phyloP scores from a whole-genome alignment of 2,113 vertebrate species.

The Uria lomvia region DNA sequence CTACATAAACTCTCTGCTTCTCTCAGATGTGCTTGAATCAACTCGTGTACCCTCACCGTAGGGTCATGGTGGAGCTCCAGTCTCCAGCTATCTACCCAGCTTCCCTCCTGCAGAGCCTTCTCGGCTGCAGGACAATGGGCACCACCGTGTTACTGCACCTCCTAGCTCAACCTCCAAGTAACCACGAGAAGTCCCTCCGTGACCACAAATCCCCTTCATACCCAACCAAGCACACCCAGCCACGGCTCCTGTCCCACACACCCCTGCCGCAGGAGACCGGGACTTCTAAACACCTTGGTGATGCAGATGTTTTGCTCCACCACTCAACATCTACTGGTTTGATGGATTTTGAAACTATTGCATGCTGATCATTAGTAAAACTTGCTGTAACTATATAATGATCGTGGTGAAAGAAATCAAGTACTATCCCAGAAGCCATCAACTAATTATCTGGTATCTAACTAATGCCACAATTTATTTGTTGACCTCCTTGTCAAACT shows the following conservation, averaged over 20 bases:
- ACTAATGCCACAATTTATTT: background rate
- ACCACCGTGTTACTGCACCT: background rate
- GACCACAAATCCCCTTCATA: background rate
- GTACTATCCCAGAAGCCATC: background rate
- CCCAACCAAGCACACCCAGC: background rate
- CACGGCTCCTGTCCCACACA: background rate
- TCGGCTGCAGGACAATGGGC: rapidly evolving
- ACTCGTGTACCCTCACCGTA: rapidly evolving
- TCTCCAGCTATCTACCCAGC: background rate
- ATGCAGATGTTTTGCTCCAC: background rate
- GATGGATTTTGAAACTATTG: background rate
- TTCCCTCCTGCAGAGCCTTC: background rate
- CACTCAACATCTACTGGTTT: background rate
- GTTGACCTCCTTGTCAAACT: background rate
- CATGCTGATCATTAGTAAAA: background rate
- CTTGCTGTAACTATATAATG: background rate
- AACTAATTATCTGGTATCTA: background rate
- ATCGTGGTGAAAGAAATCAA: background rate
- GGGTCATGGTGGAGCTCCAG: background rate
- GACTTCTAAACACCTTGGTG: background rate
- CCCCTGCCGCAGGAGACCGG: background rate
- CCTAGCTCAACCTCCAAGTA: background rate
- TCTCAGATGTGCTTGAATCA: background rate
- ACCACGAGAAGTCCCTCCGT: rapidly evolving
- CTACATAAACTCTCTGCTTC: background rate